Evolutionary conservation across 2,797 vertebrate genomes (phyloP), one percentile per base, ranked within the genome.

Genomic region (Prunella strophiata): DNA sequence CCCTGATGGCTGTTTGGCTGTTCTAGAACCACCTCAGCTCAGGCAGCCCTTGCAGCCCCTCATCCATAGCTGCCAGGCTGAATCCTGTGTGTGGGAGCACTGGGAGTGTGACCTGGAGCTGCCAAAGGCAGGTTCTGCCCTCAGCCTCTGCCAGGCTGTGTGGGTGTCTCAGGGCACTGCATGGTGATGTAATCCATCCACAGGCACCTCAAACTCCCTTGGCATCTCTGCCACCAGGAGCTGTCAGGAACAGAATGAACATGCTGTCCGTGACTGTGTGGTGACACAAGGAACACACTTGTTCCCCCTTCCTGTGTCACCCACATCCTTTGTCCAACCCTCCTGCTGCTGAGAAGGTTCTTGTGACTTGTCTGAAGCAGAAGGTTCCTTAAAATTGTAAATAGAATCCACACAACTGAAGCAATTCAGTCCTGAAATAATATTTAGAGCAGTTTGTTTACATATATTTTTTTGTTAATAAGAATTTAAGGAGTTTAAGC

Each of bases 401-500:
- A 76, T 13, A 87, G 58, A 89, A 86, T 57, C 36, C 36, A 36
- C 23, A 5, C 45, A 3, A 25, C 85, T 78, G 87, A 95, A 83
- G 91, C 58, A 55, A 16, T 88, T 79, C 54, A 29, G 71, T 77
- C 47, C 68, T 88, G 81, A 65, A 78, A 87, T 85, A 77, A 85
- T 67, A n/a, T 45, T n/a, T 7, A 79, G 48, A 91, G 71, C 76
- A 23, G 8, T 72, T 73, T 65, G 17, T 91, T 67, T 67, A 40
- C 16, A 0, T 78, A 10, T 59, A 27, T 58, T 73, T 65, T 76
- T 96, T 96, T 86, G 85, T 25, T 25, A 27, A 52, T 59, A 58
- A 93, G 65, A 71, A 63, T 51, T 85, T 72, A 72, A 95, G 86
- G 85, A 86, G n/a, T 88, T 91, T 58, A 91, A 95, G 52, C 63